These are phyloP conservation scores for Dryas iulia DNA, from an alignment of 1,140 invertebrate genomes.

Conservation along the genomic window DNA sequence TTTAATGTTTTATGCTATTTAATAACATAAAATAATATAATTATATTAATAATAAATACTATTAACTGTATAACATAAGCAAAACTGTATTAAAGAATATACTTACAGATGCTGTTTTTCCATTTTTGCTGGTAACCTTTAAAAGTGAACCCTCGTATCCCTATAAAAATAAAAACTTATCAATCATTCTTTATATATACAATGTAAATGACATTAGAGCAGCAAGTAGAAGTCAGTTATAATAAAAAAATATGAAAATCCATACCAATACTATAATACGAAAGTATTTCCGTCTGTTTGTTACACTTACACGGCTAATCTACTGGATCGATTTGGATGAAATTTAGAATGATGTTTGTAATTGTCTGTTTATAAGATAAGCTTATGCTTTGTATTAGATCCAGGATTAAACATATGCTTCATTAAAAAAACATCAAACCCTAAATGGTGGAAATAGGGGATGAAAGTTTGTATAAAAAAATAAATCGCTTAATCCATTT, in stretches of 20 bases:
- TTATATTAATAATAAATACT: neutral
- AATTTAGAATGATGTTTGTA: too few species aligned
- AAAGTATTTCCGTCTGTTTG: too few species aligned
- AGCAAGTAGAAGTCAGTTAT: neutral
- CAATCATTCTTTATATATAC: neutral
- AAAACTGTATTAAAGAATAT: conserved; percentile 17
- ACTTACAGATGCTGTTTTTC: conserved; percentile 99
- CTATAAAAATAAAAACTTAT: conserved; percentile 82
- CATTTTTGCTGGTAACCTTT: conserved; percentile 99
- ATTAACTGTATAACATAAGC: neutral
- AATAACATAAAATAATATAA: neutral
- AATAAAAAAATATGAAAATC: neutral
- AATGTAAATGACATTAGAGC: neutral
- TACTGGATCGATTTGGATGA: too few species aligned
- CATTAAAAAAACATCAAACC: too few species aligned
- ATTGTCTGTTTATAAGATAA: too few species aligned
- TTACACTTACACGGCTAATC: too few species aligned
- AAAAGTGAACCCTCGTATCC: conserved; percentile 99
- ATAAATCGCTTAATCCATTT: too few species aligned
- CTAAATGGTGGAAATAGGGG: too few species aligned
- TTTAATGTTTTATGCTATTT: conserved; percentile 1
- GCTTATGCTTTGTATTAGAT: too few species aligned
- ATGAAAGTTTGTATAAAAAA: too few species aligned
- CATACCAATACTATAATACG: neutral
- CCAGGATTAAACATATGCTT: too few species aligned